Percentiles rank a stretch among this genome's conserved stretches.
Conservation (phyloP, 2,888 invertebrate species). For the Tachina fera region DNA sequence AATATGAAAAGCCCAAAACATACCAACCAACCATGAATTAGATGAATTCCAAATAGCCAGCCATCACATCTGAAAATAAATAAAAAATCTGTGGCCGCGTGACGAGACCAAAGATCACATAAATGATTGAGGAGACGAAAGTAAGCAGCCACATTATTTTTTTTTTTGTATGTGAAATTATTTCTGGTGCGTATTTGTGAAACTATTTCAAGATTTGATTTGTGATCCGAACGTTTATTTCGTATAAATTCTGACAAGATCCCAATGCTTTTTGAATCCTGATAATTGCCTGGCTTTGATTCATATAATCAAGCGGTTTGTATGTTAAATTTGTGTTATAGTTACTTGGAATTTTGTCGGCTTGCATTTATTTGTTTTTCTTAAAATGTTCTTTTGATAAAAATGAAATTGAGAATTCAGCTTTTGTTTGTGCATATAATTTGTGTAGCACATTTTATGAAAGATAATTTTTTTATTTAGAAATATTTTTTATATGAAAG, state of each 20-base stretch:
- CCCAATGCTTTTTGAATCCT: conserved; percentile 47
- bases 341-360: conserved; percentile 69
- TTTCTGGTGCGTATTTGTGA: conserved; percentile 49
- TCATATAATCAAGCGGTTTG: conserved; percentile 68
- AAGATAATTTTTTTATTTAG: background rate
- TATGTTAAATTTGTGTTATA: conserved; percentile 66
- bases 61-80: conserved; percentile 3
- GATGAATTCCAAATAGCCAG: conserved; percentile 48
- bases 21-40: conserved; percentile 36
- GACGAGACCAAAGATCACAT: conserved; percentile 1
- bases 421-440: conserved; percentile 16
- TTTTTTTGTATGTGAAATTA: conserved; percentile 61
- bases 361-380: conserved; percentile 44
- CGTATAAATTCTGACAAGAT: conserved; percentile 50
- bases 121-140: conserved; percentile 50
- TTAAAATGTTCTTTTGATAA: background rate
- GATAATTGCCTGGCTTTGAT: conserved; percentile 67
- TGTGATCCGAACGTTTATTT: conserved; percentile 56
- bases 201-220: conserved; percentile 66
- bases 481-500: background rate
- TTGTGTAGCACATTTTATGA: background rate
- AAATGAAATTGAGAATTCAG: background rate
- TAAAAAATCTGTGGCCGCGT: background rate
- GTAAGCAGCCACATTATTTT: conserved; percentile 43
- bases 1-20: conserved; percentile 4